phyloP scores from a whole-genome alignment of 2,888 invertebrate species.

The Pelosia muscerda region DNA sequence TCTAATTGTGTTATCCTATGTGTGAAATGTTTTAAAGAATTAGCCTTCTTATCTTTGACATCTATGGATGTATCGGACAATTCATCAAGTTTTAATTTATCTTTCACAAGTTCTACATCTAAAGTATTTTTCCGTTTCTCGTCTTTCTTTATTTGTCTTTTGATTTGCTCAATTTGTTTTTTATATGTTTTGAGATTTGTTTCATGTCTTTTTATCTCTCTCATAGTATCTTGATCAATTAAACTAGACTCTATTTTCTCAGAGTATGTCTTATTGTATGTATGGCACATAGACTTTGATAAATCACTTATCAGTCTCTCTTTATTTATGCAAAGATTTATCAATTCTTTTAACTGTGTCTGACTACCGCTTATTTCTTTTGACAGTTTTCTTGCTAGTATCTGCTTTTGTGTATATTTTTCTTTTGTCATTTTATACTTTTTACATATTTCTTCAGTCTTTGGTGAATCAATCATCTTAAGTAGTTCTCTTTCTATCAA shows the following conservation, averaged over 20 bases:
- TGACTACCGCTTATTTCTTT: slow-evolving; percentile 89
- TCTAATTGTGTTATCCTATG: slow-evolving; percentile 90
- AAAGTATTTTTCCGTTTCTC: slow-evolving; percentile 90
- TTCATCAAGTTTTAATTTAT: slow-evolving; percentile 83
- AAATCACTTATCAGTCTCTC: slow-evolving; percentile 91
- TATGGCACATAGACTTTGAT: slow-evolving; percentile 72
- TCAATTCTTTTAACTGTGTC: slow-evolving; percentile 90
- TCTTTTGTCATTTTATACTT: slow-evolving; percentile 85
- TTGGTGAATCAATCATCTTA: slow-evolving; percentile 84
- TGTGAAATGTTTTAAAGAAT: slow-evolving; percentile 88
- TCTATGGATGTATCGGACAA: slow-evolving; percentile 83
- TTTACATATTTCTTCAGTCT: slow-evolving; percentile 81
- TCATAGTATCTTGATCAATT: slow-evolving; percentile 85
- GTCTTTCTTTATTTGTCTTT: slow-evolving; percentile 91
- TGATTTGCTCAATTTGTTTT: slow-evolving; percentile 91
- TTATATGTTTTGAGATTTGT: slow-evolving; percentile 91
- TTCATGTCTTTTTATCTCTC: slow-evolving; percentile 91
- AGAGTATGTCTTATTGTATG: slow-evolving; percentile 76
- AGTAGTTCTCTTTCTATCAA: slow-evolving; percentile 82
- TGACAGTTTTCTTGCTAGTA: slow-evolving; percentile 79
- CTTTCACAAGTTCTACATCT: slow-evolving; percentile 88
- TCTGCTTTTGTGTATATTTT: slow-evolving; percentile 83
- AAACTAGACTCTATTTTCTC: slow-evolving; percentile 88
- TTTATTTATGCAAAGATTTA: slow-evolving; percentile 89
- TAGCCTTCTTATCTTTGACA: slow-evolving; percentile 85